Conservation (phyloP, 2,888 invertebrate genomes). For the Amblyjoppa fuscipennis region DNA sequence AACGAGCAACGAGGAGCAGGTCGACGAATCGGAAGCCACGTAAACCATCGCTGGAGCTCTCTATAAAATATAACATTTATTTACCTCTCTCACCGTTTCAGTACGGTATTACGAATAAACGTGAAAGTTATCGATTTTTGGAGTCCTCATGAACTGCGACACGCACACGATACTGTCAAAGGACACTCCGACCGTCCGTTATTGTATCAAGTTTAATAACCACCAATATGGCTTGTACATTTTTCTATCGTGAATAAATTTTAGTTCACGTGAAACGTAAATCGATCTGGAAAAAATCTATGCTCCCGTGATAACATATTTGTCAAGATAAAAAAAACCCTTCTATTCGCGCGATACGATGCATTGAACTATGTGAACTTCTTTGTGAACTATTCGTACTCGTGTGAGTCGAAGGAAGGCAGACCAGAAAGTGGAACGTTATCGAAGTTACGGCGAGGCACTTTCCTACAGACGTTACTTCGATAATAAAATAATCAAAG, state of each 20-base stretch:
- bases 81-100: conserved; percentile 37
- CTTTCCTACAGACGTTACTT: conserved; percentile 8
- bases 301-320: not conserved
- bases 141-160: conserved; percentile 7
- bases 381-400: conserved; percentile 1
- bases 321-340: conserved; percentile 7
- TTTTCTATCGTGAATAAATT: conserved; percentile 41
- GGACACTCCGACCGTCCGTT: not conserved
- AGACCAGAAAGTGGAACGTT: conserved; percentile 5
- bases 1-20: not conserved
- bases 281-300: not conserved
- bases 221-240: conserved; percentile 59
- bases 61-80: conserved; percentile 46
- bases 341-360: not conserved
- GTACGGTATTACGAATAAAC: conserved; percentile 23
- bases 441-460: conserved; percentile 26
- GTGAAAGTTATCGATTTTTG: not conserved
- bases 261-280: conserved; percentile 11
- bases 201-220: conserved; percentile 40
- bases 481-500: not conserved
- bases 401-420: conserved; percentile 14
- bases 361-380: not conserved
- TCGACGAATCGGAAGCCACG: not conserved
- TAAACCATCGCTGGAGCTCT: not conserved
- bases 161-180: conserved; percentile 10